Percentiles rank a stretch among this genome's conserved stretches.
Conservation (phyloP, 53 echinoderm and acorn worm genomes). For the Arbacia lixula region DNA sequence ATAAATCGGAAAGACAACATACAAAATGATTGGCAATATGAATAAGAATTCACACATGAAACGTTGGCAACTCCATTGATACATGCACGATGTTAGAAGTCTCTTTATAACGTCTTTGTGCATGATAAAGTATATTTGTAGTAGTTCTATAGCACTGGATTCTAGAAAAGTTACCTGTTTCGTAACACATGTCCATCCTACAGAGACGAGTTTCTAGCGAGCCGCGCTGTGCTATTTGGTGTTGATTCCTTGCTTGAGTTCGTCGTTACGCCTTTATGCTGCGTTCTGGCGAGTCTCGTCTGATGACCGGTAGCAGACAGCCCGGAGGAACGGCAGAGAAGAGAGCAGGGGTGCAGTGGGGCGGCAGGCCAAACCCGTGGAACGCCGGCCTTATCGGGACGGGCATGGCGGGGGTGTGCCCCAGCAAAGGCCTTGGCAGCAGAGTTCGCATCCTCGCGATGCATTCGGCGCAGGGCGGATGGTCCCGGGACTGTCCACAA, state of each 20-base stretch:
- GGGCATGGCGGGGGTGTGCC: slow-evolving; percentile 78
- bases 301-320: slow-evolving; percentile 11
- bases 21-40: slow-evolving; percentile 24
- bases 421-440: slow-evolving; percentile 32
- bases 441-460: slow-evolving; percentile 37
- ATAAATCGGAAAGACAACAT: slow-evolving; percentile 26
- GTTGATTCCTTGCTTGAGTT: too few relatives aligned
- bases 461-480: slow-evolving; percentile 56
- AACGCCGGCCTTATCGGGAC: slow-evolving; percentile 83
- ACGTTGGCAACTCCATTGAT: neutral
- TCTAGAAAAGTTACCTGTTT: slow-evolving; percentile 39
- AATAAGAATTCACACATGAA: slow-evolving; percentile 31
- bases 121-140: neutral
- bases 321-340: slow-evolving; percentile 54
- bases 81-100: too few relatives aligned
- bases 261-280: slow-evolving; percentile 49
- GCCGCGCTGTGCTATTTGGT: too few relatives aligned
- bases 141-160: neutral
- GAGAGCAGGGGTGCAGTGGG: slow-evolving; percentile 50
- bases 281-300: slow-evolving; percentile 39
- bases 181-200: neutral
- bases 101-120: too few relatives aligned
- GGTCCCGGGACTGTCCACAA: slow-evolving; percentile 63
- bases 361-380: slow-evolving; percentile 65
- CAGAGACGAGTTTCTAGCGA: too few relatives aligned